Evolutionary conservation across 2,888 invertebrate genomes (phyloP), one percentile per base, ranked within the genome.

Genomic region (Nomada goodeniana): DNA sequence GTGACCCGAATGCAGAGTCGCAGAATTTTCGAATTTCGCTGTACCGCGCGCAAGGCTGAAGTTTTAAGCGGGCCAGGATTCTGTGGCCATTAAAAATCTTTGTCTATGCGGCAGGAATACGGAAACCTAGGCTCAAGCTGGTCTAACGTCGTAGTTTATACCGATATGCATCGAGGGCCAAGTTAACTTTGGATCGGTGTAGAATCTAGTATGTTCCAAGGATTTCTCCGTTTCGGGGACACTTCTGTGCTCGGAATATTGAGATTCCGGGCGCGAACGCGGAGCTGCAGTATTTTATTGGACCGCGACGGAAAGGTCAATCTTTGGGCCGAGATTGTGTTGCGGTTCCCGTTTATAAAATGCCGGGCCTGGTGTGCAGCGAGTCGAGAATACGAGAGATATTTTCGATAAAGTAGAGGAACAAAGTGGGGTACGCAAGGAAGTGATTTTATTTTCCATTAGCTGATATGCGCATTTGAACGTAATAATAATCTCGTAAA

Each of bases 1-100:
- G 90, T 90, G 90, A 83, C 85, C 68, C 18, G 89, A 87, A 86
- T 90, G 67, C 61, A 59, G 73, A 64, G 60, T 79, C 67, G 82
- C 65, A 67, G 55, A 67, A 85, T 86, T 86, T 89, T 90, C 74
- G 77, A 83, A 83, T 82, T 86, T 86, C 69, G 84, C 84, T 77
- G 83, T 63, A 75, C 74, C 73, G 65, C 52, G 36, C 23, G 72
- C 53, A 36, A 7, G 29, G 7, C 5, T 29, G 29, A 29, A 67
- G 26, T 47, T 47, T 64, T 59, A 59, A 55, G 44, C 47, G 13
- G 20, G 42, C 20, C 61, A 26, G 47, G 59, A 53, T 18, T 55
- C 65, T 50, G 15, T 13, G 53, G 11, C 64, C 71, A 60, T 73
- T 68, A 63, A 59, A 52, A 26, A 50, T 7, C 67, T 29, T 72